A percentile compares a stretch with the other conserved stretches of the same genome.
phyloP scores from a whole-genome alignment of 2,797 vertebrate genomes.

The Muscicapa striata region DNA sequence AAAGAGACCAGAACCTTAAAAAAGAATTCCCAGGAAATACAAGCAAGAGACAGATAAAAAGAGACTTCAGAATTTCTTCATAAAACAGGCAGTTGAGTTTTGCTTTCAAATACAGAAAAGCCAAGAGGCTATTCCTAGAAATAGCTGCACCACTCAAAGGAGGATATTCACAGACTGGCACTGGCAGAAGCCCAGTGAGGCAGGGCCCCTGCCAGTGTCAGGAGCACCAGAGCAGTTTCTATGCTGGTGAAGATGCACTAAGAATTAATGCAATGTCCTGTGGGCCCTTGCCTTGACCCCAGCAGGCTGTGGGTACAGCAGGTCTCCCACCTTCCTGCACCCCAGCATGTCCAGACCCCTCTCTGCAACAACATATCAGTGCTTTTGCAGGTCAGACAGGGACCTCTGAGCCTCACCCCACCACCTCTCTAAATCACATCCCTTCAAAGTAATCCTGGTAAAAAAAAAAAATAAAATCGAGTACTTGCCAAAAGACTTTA shows the following conservation, averaged over 20 bases:
- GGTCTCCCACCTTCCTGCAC: not conserved
- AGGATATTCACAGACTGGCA: not conserved
- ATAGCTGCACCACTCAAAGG: not conserved
- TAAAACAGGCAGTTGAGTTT: not conserved
- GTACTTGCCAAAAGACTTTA: not conserved
- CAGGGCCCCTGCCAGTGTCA: not conserved
- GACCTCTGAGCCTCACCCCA: not conserved
- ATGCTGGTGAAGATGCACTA: rapidly evolving
- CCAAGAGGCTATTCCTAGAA: not conserved
- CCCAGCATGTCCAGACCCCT: not conserved
- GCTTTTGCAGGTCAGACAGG: not conserved
- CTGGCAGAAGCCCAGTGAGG: not conserved
- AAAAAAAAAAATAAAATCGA: not conserved
- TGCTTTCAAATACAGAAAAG: not conserved
- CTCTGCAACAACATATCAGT: rapidly evolving
- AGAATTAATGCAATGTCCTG: not conserved
- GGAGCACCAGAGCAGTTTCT: not conserved
- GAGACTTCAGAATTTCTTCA: not conserved
- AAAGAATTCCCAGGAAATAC: not conserved
- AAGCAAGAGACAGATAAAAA: not conserved
- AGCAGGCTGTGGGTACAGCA: not conserved
- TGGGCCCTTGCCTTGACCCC: no score
- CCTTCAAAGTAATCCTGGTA: not conserved
- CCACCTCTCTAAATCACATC: not conserved
- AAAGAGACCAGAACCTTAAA: not conserved